These are phyloP conservation scores for Gonocerus acuteangulatus DNA, from an alignment of 2,888 invertebrate species.

Conservation along the genomic window DNA sequence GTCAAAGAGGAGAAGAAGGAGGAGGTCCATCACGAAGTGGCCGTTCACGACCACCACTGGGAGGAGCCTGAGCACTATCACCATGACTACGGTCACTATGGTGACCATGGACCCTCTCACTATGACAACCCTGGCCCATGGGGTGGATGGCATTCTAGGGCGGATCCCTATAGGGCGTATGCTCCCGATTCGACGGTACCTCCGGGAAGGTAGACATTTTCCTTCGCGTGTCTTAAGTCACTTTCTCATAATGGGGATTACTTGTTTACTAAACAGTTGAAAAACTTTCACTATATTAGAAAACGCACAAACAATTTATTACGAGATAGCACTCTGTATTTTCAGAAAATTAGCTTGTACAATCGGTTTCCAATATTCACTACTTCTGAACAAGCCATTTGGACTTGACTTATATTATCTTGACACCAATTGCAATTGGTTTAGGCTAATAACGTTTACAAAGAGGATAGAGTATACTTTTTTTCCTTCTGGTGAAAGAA, in stretches of 20 bases:
- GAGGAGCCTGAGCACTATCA: constrained; percentile 29
- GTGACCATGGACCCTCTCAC: constrained; percentile 11
- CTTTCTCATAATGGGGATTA: no score
- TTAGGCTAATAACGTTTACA: no score
- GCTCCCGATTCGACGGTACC: constrained; percentile 7
- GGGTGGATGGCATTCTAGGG: constrained; percentile 25
- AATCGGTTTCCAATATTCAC: no score
- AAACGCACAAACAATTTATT: no score
- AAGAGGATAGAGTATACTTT: no score
- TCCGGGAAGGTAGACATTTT: background rate
- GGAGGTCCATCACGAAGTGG: constrained; percentile 31
- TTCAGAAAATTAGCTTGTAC: constrained; percentile 6
- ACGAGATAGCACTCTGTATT: constrained; percentile 16
- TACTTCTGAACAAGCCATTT: no score
- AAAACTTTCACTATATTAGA: no score
- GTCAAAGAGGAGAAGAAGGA: constrained; percentile 34
- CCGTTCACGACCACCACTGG: constrained; percentile 33
- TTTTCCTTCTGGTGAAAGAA: no score
- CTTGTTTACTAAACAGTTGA: no score
- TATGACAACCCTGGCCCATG: constrained; percentile 4
- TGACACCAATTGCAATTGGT: no score
- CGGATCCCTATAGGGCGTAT: constrained; percentile 26
- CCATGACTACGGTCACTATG: background rate
- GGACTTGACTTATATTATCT: no score
- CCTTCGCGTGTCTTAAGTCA: no score